Conservation (phyloP, 1,140 invertebrate genomes). For the Hyles vespertilio region DNA sequence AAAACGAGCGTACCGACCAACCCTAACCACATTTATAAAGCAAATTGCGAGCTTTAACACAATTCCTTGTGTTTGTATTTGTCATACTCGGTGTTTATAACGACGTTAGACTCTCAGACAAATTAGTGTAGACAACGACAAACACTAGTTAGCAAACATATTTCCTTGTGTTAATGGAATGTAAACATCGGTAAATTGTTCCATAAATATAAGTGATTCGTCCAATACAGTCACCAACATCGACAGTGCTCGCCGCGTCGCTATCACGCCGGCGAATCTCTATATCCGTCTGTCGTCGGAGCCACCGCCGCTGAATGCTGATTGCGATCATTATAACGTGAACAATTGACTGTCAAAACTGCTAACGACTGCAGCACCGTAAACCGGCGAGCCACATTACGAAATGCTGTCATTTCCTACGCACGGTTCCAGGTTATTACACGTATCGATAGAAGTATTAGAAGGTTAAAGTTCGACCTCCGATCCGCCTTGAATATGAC, state of each 20-base stretch:
- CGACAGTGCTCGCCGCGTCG: not conserved
- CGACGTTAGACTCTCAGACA: not conserved
- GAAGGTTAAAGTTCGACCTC: conserved; percentile 23
- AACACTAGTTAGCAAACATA: conserved; percentile 19
- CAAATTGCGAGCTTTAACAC: too few relatives aligned
- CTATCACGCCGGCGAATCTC: conserved; percentile 6
- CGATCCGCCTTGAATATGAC: conserved; percentile 19
- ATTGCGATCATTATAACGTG: conserved; percentile 39
- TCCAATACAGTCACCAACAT: conserved; percentile 6
- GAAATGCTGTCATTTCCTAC: too few relatives aligned
- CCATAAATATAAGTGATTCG: conserved; percentile 30
- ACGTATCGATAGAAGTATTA: conserved; percentile 4
- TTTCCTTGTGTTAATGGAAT: conserved; percentile 35
- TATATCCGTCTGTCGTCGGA: conserved; percentile 28
- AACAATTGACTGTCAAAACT: conserved; percentile 29
- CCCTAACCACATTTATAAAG: not conserved
- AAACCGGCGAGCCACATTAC: too few relatives aligned
- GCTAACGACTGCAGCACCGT: conserved; percentile 13
- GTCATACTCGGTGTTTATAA: too few relatives aligned
- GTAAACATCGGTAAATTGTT: conserved; percentile 36
- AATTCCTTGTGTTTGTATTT: too few relatives aligned
- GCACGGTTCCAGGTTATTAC: not conserved
- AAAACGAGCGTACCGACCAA: conserved; percentile 9
- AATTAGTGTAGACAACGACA: conserved; percentile 11
- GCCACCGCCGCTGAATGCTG: conserved; percentile 33